Percentiles rank a stretch among this genome's conserved stretches.
These are phyloP conservation scores for Penaeus japonicus DNA, from an alignment of 1,140 invertebrate genomes.

Conservation along the genomic window DNA sequence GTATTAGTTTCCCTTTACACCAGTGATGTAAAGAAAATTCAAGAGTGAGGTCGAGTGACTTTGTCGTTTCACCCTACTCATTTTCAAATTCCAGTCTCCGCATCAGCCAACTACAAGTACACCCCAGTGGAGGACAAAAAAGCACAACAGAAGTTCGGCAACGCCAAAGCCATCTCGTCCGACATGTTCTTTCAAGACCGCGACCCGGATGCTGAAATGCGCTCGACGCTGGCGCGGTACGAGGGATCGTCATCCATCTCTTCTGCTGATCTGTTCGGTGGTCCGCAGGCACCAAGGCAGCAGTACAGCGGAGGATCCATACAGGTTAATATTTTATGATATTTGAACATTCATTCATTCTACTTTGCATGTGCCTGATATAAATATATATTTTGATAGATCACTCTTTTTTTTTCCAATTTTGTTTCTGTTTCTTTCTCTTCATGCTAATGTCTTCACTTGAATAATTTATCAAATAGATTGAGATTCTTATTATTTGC, in stretches of 20 bases:
- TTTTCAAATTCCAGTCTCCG: slow-evolving; percentile 42
- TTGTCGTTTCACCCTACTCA: not conserved
- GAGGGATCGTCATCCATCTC: slow-evolving; percentile 93
- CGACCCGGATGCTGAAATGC: slow-evolving; percentile 48
- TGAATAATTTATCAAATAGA: too few relatives aligned
- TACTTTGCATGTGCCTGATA: too few relatives aligned
- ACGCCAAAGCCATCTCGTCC: slow-evolving; percentile 96
- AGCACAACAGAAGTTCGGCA: slow-evolving; percentile 94
- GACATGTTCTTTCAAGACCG: slow-evolving; percentile 91
- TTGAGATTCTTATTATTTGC: too few relatives aligned
- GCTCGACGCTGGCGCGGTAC: slow-evolving; percentile 76
- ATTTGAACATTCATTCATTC: too few relatives aligned
- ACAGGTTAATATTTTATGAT: slow-evolving; percentile 4
- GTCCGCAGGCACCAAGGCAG: slow-evolving; percentile 64
- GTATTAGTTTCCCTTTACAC: too few relatives aligned
- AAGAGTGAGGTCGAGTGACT: not conserved
- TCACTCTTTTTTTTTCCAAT: too few relatives aligned
- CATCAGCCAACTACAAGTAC: slow-evolving; percentile 58
- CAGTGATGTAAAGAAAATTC: not conserved
- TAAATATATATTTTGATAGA: too few relatives aligned
- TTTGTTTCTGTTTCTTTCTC: too few relatives aligned
- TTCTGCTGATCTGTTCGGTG: slow-evolving; percentile 94
- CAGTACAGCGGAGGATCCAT: slow-evolving; percentile 61
- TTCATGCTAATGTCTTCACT: too few relatives aligned
- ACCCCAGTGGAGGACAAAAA: slow-evolving; percentile 66